These are phyloP conservation scores for Okapia johnstoni DNA, from an alignment of 2,113 vertebrate genomes.

Conservation along the genomic window DNA sequence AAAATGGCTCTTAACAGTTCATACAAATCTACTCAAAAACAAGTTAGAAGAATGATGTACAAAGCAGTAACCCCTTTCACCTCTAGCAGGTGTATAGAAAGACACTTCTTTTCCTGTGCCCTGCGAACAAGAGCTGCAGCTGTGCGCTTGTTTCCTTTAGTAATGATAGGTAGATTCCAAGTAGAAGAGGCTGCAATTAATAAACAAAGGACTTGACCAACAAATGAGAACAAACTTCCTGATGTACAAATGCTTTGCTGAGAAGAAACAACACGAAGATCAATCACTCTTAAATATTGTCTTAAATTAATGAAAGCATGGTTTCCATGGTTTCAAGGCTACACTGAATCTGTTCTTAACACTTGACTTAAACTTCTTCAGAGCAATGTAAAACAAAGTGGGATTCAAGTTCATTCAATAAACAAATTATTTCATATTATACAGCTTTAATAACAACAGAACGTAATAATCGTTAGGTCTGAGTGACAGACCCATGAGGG, in stretches of 20 bases:
- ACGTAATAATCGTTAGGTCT: not conserved
- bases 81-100: not conserved
- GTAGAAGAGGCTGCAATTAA: not conserved
- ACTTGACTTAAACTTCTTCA: not conserved
- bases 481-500: not conserved
- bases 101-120: not conserved
- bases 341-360: not conserved
- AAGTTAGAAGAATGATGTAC: not conserved
- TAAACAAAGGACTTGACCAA: constrained; percentile 29
- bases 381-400: not conserved
- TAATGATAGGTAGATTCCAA: constrained; percentile 22
- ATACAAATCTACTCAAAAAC: not conserved
- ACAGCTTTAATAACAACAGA: not conserved
- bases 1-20: constrained; percentile 10
- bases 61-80: not conserved
- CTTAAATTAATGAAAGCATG: not conserved
- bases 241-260: not conserved
- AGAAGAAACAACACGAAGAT: constrained; percentile 8
- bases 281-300: not conserved
- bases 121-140: not conserved
- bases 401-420: constrained; percentile 1
- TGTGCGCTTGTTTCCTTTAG: not conserved
- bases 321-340: not conserved
- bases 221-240: constrained; percentile 12
- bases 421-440: constrained; percentile 3